phyloP scores from a whole-genome alignment of 1,140 invertebrate genomes.

The Heliconius congener region DNA sequence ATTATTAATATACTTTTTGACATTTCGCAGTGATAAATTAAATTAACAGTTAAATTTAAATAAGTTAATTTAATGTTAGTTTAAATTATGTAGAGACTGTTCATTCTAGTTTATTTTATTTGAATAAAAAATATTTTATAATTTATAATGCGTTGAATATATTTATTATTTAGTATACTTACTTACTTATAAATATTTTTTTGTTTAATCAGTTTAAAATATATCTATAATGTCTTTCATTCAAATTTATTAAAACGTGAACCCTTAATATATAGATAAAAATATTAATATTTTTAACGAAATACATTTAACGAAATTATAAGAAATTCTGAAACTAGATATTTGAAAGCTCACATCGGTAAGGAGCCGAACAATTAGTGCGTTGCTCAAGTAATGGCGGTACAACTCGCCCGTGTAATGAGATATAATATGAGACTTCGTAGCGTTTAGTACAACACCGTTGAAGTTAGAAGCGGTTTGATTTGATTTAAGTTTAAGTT shows the following conservation, averaged over 20 bases:
- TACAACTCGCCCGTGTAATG: slow-evolving; percentile 39
- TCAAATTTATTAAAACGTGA: background rate
- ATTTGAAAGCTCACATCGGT: slow-evolving; percentile 21
- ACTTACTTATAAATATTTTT: no score
- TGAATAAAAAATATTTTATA: no score
- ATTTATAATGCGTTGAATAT: no score
- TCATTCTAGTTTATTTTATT: no score
- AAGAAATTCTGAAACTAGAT: slow-evolving; percentile 8
- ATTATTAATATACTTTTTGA: no score
- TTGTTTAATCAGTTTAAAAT: no score
- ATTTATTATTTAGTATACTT: no score
- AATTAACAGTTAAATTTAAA: no score
- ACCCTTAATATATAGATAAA: background rate
- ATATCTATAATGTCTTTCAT: background rate
- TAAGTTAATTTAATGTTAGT: no score
- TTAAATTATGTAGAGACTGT: background rate
- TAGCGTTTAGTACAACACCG: slow-evolving; percentile 16
- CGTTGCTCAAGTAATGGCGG: slow-evolving; percentile 34
- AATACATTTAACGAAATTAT: background rate
- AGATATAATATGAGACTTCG: slow-evolving; percentile 42
- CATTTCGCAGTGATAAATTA: no score
- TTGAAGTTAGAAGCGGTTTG: background rate
- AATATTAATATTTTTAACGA: no score
- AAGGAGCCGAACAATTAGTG: slow-evolving; percentile 41
- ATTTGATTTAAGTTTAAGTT: background rate